Evolutionary conservation across 2,797 vertebrate species (phyloP).

Genomic region (Sciaenops ocellatus): DNA sequence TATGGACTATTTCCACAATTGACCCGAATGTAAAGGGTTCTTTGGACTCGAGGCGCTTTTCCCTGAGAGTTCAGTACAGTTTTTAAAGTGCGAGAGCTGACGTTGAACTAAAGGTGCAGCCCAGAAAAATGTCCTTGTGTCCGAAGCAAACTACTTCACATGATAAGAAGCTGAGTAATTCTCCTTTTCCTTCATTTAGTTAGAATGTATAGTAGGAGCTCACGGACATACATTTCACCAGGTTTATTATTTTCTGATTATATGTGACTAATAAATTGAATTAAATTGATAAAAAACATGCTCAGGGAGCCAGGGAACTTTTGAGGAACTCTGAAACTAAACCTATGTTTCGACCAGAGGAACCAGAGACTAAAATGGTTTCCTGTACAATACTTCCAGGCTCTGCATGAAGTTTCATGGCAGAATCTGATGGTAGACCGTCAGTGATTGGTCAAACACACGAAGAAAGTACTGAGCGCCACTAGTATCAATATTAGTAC

Average conservation of each 20-base stretch:
- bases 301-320: neutral
- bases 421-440: neutral
- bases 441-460: conserved; percentile 7
- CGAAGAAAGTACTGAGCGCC: neutral
- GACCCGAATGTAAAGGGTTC: conserved; percentile 6
- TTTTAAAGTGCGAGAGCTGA: conserved; percentile 21
- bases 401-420: neutral
- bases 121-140: neutral
- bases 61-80: conserved; percentile 21
- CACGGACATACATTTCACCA: no score
- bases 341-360: neutral
- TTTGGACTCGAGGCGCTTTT: conserved; percentile 3
- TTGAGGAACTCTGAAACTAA: conserved; percentile 13
- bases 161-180: neutral
- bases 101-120: neutral
- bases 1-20: conserved; percentile 30
- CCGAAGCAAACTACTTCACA: neutral
- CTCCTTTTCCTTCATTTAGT: no score
- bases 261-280: no score
- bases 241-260: no score
- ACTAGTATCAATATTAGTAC: neutral
- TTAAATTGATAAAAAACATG: no score
- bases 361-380: conserved; percentile 17
- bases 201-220: no score
- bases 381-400: neutral